Conservation (phyloP, 2,797 vertebrate genomes). For the Mastacembelus armatus region DNA sequence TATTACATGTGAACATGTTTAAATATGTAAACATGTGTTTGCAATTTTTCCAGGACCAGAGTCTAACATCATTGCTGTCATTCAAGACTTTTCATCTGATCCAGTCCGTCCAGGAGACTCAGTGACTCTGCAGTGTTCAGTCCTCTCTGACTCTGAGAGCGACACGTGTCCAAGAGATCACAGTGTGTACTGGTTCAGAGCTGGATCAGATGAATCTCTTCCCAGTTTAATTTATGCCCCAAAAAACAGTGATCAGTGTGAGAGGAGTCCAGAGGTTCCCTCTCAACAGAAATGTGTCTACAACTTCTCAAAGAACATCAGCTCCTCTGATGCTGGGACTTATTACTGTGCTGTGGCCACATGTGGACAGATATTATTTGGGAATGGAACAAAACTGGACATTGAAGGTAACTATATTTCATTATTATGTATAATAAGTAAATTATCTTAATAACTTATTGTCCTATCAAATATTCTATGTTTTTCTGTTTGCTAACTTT, state of each 20-base stretch:
- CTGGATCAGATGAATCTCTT: constrained; percentile 8
- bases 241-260: constrained; percentile 19
- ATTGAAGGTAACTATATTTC: too few relatives aligned
- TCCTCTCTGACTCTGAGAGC: constrained; percentile 2
- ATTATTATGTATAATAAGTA: too few relatives aligned
- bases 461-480: neutral
- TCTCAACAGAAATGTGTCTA: constrained; percentile 41
- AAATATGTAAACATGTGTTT: too few relatives aligned
- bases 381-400: constrained; percentile 22
- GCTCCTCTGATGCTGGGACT: constrained; percentile 46
- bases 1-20: too few relatives aligned
- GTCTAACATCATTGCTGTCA: constrained; percentile 1
- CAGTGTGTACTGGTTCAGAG: constrained; percentile 49
- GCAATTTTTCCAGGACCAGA: constrained; percentile 18
- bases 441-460: too few relatives aligned
- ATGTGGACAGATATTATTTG: constrained; percentile 54
- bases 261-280: neutral
- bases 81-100: neutral
- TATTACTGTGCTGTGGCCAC: constrained; percentile 60
- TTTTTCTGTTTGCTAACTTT: too few relatives aligned
- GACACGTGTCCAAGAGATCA: constrained; percentile 18
- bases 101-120: constrained; percentile 16
- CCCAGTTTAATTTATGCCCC: constrained; percentile 18
- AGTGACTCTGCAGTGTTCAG: constrained; percentile 19
- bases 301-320: constrained; percentile 31